Conservation (phyloP, 1,140 invertebrate species). For the Aphis gossypii region DNA sequence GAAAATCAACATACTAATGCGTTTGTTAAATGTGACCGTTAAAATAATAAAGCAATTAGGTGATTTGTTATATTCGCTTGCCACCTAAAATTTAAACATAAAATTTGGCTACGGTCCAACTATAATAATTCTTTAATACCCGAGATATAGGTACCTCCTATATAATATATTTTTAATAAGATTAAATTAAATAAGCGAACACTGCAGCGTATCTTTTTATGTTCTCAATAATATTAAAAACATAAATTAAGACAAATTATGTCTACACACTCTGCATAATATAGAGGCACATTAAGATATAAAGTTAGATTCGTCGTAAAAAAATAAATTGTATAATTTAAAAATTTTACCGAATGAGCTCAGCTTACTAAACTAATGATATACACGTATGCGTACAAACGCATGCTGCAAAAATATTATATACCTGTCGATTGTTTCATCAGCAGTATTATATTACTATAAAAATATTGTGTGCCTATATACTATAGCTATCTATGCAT, state of each 20-base stretch:
- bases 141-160: not conserved
- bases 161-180: constrained; percentile 16
- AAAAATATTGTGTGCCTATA: not conserved
- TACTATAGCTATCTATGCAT: not conserved
- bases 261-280: not conserved
- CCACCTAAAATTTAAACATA: constrained; percentile 27
- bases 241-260: constrained; percentile 22
- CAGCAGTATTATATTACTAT: not conserved
- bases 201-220: not conserved
- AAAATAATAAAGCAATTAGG: constrained; percentile 38
- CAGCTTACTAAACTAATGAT: not conserved
- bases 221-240: constrained; percentile 8
- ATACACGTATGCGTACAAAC: not conserved
- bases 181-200: constrained; percentile 18
- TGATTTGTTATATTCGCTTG: constrained; percentile 26
- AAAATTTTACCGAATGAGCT: not conserved
- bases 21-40: not conserved
- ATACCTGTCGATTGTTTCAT: not conserved
- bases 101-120: not conserved
- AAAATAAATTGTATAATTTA: not conserved
- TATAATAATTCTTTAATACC: not conserved
- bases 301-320: not conserved
- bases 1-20: not conserved
- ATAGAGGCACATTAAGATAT: not conserved
- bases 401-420: not conserved